Base-by-base conservation (phyloP, 2,888 invertebrate genomes). In the Drosophila pseudotakahashii region DNA sequence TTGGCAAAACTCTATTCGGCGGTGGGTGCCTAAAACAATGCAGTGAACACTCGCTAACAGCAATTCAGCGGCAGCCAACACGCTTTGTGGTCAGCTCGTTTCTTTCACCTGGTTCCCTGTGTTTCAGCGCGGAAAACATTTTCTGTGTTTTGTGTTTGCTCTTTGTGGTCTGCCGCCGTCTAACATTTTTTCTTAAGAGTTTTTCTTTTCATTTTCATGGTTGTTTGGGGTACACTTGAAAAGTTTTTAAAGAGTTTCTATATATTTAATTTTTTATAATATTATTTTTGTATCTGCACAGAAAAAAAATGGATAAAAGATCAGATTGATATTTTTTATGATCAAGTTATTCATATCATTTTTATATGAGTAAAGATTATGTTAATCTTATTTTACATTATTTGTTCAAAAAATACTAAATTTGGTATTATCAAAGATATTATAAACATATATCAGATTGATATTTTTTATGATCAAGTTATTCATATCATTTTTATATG, bases 71-170 rank as follows among this genome's bases (percentile, higher is more conserved):
- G 16, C 41, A 41, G 59, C 2, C 63, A 64, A 48, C 78, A 76
- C 47, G 78, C 59, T 71, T 81, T 86, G 87, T 77, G 88, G 85
- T 87, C 77, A 87, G 47, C 63, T 70, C 32, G 23, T 54, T 26
- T 57, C 58, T 53, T 36, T 70, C 19, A 44, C 47, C 30, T 19
- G 7, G n/a, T n/a, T 7, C 30, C 0, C 23, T 13, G 10, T 48
- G 48, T 34, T 13, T 11, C 1, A 6, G 36, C 14, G 3, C 59
- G 77, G 72, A 82, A 72, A 87, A 74, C 58, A 45, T 37, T 85
- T 80, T 72, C 7, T 30, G 30, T 30, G 30, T 7, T 30, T 66
- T 64, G 41, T 66, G 62, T 61, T 37, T 76, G 79, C 82, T 57
- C 79, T 87, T 71, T 87, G 81, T 73, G 82, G 75, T 48, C 45